Evolutionary conservation across 2,888 invertebrate genomes (phyloP).

Genomic region (Exocentrus adspersus): DNA sequence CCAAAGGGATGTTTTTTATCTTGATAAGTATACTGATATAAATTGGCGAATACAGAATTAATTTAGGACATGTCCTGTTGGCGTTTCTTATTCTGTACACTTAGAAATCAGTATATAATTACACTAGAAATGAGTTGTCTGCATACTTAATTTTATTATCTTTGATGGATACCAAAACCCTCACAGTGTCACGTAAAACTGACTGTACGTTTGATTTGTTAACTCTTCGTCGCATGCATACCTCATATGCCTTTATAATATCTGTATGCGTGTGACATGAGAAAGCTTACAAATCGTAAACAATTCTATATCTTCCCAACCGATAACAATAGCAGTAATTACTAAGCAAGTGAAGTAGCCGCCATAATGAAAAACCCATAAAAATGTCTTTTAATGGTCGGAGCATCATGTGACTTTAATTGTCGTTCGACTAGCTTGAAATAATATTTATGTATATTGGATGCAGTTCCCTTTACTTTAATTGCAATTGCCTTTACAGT

Average conservation of each 20-base stretch:
- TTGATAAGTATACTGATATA: too few relatives aligned
- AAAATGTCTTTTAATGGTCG: not conserved
- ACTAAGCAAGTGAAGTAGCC: slow-evolving; percentile 3
- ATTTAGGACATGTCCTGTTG: too few relatives aligned
- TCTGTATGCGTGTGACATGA: not conserved
- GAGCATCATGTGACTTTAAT: not conserved
- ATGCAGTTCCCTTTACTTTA: not conserved
- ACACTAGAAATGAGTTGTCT: too few relatives aligned
- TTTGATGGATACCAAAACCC: not conserved
- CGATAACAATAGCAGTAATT: slow-evolving; percentile 9
- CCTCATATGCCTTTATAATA: too few relatives aligned
- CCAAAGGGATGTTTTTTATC: too few relatives aligned
- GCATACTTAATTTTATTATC: not conserved
- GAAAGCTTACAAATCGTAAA: not conserved
- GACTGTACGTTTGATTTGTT: not conserved
- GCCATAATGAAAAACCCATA: slow-evolving; percentile 7
- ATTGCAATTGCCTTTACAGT: not conserved
- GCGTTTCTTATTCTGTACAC: too few relatives aligned
- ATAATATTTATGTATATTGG: not conserved
- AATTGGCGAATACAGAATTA: too few relatives aligned
- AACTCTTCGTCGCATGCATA: not conserved
- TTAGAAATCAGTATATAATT: too few relatives aligned
- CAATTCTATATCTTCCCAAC: not conserved
- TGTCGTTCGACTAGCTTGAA: not conserved
- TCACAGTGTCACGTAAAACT: not conserved